Base-by-base conservation (phyloP, 2,797 vertebrate genomes). In the Microctenopoma lineatum region DNA sequence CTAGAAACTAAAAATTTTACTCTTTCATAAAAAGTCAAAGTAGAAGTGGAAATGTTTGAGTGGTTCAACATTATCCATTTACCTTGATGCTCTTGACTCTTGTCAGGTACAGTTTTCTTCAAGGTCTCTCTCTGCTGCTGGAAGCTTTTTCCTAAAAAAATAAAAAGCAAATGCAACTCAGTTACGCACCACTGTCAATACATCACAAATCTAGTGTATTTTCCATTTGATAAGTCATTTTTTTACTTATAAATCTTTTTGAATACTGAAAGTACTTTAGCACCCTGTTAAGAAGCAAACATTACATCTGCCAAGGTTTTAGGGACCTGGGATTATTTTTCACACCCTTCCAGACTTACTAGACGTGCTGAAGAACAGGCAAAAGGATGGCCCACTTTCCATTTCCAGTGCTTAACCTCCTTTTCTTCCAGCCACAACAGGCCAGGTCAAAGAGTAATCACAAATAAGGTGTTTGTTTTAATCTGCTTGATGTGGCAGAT, bases 61-160 rank as follows among this genome's bases (percentile, higher is more conserved):
- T 42, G 45, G 63, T 59, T 52, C n/a, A 50, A 41, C 51, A 39
- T 36, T 7, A 59, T 15, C 27, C 13, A 32, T 73, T 88, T 53
- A 94, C 94, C 93, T 85, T 93, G 92, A 10, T 91, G 91, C 51
- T 94, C 97, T 66, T 94, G 96, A 70, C 94, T 96, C 75, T 94
- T 96, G 87, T 98, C 97, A 70, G 96, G 95, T 89, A 97, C 93
- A 4, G 96, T 97, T 94, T 96, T 97, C 84, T 97, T 99, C 94
- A 99, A 95, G 77, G 96, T 96, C 92, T 99, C 97, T 87, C 98
- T 96, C 90, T 99, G 98, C 53, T 99, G 98, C 87, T 99, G 98
- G 90, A 99, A 99, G 78, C 93, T 96, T 92, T 98, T 99, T 57
- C 98, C 98, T 99, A 80, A 51, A 21, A 59, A 59, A 32, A 32